Evolutionary conservation across 1,140 invertebrate genomes (phyloP).

Genomic region (Drosophila pseudoananassae): DNA sequence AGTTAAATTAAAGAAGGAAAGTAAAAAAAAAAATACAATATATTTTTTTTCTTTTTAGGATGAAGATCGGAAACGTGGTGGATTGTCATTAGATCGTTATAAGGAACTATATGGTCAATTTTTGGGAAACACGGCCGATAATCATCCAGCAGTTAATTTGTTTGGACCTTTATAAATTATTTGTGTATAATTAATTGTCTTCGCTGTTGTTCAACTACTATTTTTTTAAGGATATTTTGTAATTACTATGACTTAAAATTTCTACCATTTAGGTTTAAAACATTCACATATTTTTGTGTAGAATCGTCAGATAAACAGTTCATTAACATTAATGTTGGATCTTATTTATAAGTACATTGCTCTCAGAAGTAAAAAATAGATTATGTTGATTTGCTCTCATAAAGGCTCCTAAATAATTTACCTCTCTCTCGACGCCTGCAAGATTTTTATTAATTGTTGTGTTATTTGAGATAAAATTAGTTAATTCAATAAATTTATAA

Average conservation of each 20-base stretch:
- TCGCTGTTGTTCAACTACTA: constrained; percentile 84
- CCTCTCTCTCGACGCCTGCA: constrained; percentile 64
- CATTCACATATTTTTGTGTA: constrained; percentile 78
- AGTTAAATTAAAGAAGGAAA: constrained; percentile 63
- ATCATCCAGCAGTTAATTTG: constrained; percentile 89
- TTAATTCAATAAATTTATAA: constrained; percentile 36
- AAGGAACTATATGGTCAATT: constrained; percentile 93
- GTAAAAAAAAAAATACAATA: neutral
- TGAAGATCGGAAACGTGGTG: constrained; percentile 91
- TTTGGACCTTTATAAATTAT: constrained; percentile 89
- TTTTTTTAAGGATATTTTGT: constrained; percentile 78
- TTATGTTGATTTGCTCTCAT: constrained; percentile 66
- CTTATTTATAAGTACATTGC: constrained; percentile 65
- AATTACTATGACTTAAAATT: constrained; percentile 80
- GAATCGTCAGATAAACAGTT: constrained; percentile 77
- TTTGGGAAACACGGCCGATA: constrained; percentile 90
- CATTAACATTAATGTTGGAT: constrained; percentile 68
- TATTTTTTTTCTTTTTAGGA: constrained; percentile 85
- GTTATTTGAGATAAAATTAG: constrained; percentile 62
- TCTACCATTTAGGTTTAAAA: constrained; percentile 62
- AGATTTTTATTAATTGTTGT: constrained; percentile 64
- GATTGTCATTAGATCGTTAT: constrained; percentile 90
- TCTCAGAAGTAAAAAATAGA: constrained; percentile 67
- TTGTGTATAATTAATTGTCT: constrained; percentile 70
- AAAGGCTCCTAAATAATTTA: constrained; percentile 63